Conservation (phyloP, 2,888 invertebrate species). For the Stenichneumon culpator region DNA sequence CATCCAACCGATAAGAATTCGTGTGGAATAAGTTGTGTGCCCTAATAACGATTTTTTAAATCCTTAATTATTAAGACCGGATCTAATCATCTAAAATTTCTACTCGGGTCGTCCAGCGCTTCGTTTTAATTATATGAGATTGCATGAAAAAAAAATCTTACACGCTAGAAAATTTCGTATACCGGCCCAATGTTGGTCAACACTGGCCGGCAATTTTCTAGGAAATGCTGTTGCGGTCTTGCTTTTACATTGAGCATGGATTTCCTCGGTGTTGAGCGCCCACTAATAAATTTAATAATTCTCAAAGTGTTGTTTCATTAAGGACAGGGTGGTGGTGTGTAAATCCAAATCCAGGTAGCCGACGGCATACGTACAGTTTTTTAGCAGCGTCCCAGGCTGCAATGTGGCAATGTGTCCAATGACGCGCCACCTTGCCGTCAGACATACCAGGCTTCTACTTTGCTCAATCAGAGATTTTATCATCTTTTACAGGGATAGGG, state of each 20-base stretch:
- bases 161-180: not conserved
- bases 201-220: too few species aligned
- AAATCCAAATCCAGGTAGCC: not conserved
- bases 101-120: too few species aligned
- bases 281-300: too few species aligned
- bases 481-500: conserved; percentile 82
- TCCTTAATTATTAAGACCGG: too few species aligned
- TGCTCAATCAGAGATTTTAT: conserved; percentile 83
- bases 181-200: too few species aligned
- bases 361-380: not conserved
- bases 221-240: too few species aligned
- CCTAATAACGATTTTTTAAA: not conserved
- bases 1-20: not conserved
- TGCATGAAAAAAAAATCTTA: too few species aligned
- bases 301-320: too few species aligned
- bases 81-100: too few species aligned
- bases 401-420: conserved; percentile 14
- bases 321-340: not conserved
- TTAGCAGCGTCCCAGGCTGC: not conserved
- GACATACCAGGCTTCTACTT: conserved; percentile 78
- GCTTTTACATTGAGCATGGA: too few species aligned
- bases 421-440: conserved; percentile 67
- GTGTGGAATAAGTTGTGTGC: not conserved
- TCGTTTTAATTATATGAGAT: too few species aligned
- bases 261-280: too few species aligned